A percentile compares a stretch with the other conserved stretches of the same genome.
Evolutionary conservation across 1,140 invertebrate species (phyloP).

Genomic region (Lutraria rhynchaena): DNA sequence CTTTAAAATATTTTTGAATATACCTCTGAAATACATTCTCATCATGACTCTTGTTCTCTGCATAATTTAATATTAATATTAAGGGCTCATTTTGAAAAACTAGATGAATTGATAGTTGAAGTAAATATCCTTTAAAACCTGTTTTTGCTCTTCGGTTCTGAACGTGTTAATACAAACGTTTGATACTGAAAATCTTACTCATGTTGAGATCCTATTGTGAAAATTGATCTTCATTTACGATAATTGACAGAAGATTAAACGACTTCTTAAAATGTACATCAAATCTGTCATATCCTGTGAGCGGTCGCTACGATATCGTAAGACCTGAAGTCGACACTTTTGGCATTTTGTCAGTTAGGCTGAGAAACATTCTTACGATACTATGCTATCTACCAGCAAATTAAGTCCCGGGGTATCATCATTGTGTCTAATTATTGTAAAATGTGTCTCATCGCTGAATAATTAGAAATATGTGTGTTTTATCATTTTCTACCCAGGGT

Average conservation of each 20-base stretch:
- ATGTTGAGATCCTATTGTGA: no score
- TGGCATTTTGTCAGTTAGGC: background rate
- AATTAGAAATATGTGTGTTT: slow-evolving; percentile 43
- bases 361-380: slow-evolving; percentile 1
- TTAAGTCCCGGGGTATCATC: background rate
- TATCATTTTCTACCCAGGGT: slow-evolving; percentile 27
- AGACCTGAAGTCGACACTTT: background rate
- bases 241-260: background rate
- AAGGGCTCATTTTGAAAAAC: no score
- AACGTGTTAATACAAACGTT: no score
- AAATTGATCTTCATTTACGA: no score
- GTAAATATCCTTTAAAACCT: no score
- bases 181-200: no score
- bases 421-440: slow-evolving; percentile 20
- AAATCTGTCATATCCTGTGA: background rate
- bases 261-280: background rate
- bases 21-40: no score
- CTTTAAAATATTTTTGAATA: no score
- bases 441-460: slow-evolving; percentile 21
- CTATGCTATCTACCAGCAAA: slow-evolving; percentile 10
- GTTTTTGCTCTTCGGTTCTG: no score
- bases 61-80: no score
- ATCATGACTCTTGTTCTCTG: no score
- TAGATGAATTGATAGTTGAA: no score
- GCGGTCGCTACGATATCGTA: background rate